These are phyloP conservation scores for Zosterops borbonicus DNA, from an alignment of 2,113 vertebrate genomes.

Conservation along the genomic window DNA sequence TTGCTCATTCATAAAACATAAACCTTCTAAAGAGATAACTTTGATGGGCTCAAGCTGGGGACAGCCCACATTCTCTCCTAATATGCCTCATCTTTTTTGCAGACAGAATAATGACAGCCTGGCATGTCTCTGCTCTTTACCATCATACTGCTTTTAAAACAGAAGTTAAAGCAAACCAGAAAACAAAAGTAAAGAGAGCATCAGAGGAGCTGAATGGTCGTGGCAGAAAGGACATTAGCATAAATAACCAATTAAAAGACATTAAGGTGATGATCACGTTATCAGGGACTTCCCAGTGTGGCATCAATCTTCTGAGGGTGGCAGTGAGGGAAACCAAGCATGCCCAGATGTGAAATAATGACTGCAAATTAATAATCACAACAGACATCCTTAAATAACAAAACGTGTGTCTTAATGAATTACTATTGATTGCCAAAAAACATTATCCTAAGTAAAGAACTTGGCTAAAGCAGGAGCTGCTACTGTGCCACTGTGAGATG, in stretches of 20 bases:
- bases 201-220: neutral
- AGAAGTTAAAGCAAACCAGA: neutral
- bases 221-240: neutral
- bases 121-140: neutral
- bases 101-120: slow-evolving; percentile 14
- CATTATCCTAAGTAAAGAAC: neutral
- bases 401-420: neutral
- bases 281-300: neutral
- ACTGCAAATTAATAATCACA: neutral
- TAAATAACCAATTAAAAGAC: neutral
- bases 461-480: neutral
- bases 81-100: neutral
- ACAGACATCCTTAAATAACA: neutral
- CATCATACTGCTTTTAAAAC: neutral
- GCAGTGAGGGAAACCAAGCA: neutral
- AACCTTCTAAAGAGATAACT: slow-evolving; percentile 41
- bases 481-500: neutral
- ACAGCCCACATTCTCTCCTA: neutral
- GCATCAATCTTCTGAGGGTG: neutral
- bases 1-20: slow-evolving; percentile 63
- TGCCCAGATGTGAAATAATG: neutral
- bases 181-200: slow-evolving; percentile 16
- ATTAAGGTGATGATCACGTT: neutral
- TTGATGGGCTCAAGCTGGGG: slow-evolving; percentile 19
- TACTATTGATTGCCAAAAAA: neutral